Base-by-base conservation (phyloP, 1,140 invertebrate genomes). In the Diabrotica undecimpunctata region DNA sequence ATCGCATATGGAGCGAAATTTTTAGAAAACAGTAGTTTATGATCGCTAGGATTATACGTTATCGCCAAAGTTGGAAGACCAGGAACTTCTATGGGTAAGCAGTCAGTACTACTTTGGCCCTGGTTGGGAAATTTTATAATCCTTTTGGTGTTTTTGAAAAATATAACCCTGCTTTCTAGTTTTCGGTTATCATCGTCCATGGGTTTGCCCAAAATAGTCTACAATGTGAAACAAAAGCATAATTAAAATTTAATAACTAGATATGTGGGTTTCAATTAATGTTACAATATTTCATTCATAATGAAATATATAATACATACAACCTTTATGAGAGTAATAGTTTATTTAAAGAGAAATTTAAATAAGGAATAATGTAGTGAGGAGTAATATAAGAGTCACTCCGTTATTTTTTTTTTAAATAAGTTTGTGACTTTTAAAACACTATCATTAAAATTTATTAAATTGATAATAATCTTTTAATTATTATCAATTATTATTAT, bases 141-240 rank as follows among this genome's bases (percentile, higher is more conserved):
- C 35, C 83, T 70, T 70, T 80, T 81, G 7, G 80, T 80, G 39
- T 80, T 83, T 65, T 81, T 82, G 46, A 83, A 76, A 61, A 82
- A 79, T 2, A 84, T 75, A 9, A 83, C 69, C 59, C 79, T 79
- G 9, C 78, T 79, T 60, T 81, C 81, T 35, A 74, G 61, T 72
- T 72, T 71, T 68, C 70, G 74, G 60, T 66, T 70, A 35, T 81
- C 79, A 65, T 79, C 75, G 39, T 80, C 74, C 54, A 76, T 75
- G 37, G 78, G 69, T 68, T 74, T 73, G 11, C 81, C 80, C 25
- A 82, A 67, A 67, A 81, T 72, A 41, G 77, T 78, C 76, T 79
- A 67, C 37, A 71, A 72, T 60, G 61, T 65, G 68, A 54, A 61
- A 50, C 52, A 6, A 58, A 35, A 37, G 8, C 41, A 46, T n/a